A percentile compares a stretch with the other conserved stretches of the same genome.
phyloP scores from a whole-genome alignment of 2,888 invertebrate genomes.

The Apodemia zela region DNA sequence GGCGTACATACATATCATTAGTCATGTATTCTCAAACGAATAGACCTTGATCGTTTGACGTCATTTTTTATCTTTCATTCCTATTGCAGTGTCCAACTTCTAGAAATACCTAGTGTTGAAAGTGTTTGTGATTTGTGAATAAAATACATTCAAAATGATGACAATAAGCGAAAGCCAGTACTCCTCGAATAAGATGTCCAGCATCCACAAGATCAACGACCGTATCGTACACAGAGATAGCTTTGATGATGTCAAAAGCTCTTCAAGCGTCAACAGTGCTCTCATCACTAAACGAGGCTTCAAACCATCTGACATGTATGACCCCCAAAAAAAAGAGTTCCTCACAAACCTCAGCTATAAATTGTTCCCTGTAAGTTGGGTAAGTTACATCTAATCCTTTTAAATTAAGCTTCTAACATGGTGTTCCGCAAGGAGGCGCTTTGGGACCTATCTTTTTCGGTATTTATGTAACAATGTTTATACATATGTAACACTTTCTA shows the following conservation, averaged over 20 bases:
- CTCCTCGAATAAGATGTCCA: conserved; percentile 75
- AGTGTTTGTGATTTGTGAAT: conserved; percentile 31
- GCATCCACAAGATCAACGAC: conserved; percentile 73
- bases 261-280: conserved; percentile 77
- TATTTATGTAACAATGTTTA: conserved; percentile 28
- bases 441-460: conserved; percentile 35
- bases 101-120: conserved; percentile 14
- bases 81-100: conserved; percentile 28
- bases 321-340: conserved; percentile 90
- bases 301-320: conserved; percentile 91
- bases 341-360: conserved; percentile 89
- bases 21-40: conserved; percentile 35
- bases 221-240: conserved; percentile 68
- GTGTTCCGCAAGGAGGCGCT: conserved; percentile 48
- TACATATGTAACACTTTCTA: conserved; percentile 23
- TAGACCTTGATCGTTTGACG: conserved; percentile 33
- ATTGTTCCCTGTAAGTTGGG: conserved; percentile 91
- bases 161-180: conserved; percentile 77
- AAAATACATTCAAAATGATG: conserved; percentile 60
- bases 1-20: conserved; percentile 35
- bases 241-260: conserved; percentile 71
- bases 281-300: conserved; percentile 88
- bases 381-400: conserved; percentile 72
- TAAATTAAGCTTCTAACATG: conserved; percentile 56
- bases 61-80: conserved; percentile 29